A percentile compares a stretch with the other conserved stretches of the same genome.
phyloP scores from a whole-genome alignment of 2,113 vertebrate species.

The Oxyruncus cristatus region DNA sequence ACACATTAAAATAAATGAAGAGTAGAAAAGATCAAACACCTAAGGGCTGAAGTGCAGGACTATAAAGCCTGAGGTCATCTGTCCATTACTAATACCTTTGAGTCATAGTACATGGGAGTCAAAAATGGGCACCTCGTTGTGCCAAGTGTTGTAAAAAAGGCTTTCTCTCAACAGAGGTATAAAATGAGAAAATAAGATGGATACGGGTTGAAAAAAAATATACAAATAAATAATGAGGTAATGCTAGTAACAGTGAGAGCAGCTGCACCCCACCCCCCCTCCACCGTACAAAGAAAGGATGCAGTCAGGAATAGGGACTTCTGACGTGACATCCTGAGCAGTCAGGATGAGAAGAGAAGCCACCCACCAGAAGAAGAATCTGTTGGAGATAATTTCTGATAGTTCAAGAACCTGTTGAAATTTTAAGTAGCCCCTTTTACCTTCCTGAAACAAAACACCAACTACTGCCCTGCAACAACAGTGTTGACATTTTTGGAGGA shows the following conservation, averaged over 20 bases:
- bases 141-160: neutral
- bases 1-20: neutral
- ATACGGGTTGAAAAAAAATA: neutral
- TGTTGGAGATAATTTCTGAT: neutral
- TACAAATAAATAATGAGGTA: neutral
- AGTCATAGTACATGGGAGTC: neutral
- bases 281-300: rapidly evolving
- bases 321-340: neutral
- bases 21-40: neutral
- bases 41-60: neutral
- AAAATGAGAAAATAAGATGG: neutral
- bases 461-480: neutral
- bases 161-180: neutral
- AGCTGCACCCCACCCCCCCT: too few relatives aligned
- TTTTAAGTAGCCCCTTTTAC: neutral
- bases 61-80: neutral
- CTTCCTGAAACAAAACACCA: neutral
- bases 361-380: neutral
- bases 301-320: neutral
- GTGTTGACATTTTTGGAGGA: neutral
- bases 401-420: neutral
- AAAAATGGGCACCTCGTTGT: neutral
- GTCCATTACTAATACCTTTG: neutral
- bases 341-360: neutral
- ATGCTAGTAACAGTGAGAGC: neutral